These are phyloP conservation scores for Amazona guildingii DNA, from an alignment of 2,113 vertebrate species.

Conservation along the genomic window DNA sequence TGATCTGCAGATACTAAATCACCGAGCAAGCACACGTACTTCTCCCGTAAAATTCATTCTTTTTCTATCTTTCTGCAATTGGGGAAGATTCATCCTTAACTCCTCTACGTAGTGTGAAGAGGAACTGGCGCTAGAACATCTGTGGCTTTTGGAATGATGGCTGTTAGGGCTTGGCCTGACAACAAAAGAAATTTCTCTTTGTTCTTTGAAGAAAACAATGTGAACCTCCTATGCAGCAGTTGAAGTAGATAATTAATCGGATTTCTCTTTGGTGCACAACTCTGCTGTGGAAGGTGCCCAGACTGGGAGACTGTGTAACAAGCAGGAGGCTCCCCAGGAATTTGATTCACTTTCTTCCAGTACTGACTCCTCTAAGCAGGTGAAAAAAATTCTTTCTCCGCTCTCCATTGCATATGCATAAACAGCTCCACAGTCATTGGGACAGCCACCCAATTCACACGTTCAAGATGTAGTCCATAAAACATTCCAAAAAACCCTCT, in stretches of 20 bases:
- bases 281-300: not conserved
- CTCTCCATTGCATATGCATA: slow-evolving; percentile 64
- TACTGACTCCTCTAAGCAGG: slow-evolving; percentile 15
- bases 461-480: slow-evolving; percentile 51
- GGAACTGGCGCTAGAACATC: not conserved
- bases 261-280: not conserved
- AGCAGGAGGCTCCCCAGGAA: not conserved
- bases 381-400: slow-evolving; percentile 49
- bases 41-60: not conserved
- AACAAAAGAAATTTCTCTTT: not conserved
- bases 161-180: not conserved
- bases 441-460: slow-evolving; percentile 58
- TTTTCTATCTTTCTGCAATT: not conserved
- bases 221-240: not conserved
- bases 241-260: not conserved
- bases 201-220: not conserved
- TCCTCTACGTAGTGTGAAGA: not conserved
- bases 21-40: not conserved
- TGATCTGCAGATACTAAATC: not conserved
- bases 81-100: not conserved
- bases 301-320: not conserved
- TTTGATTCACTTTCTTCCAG: slow-evolving; percentile 3
- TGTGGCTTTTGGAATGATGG: not conserved
- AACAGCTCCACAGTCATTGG: slow-evolving; percentile 47
- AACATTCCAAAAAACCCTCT: slow-evolving; percentile 45